Percentiles rank a stretch among this genome's conserved stretches.
phyloP scores from a whole-genome alignment of 2,888 invertebrate genomes.

The Leucophenga maculata region DNA sequence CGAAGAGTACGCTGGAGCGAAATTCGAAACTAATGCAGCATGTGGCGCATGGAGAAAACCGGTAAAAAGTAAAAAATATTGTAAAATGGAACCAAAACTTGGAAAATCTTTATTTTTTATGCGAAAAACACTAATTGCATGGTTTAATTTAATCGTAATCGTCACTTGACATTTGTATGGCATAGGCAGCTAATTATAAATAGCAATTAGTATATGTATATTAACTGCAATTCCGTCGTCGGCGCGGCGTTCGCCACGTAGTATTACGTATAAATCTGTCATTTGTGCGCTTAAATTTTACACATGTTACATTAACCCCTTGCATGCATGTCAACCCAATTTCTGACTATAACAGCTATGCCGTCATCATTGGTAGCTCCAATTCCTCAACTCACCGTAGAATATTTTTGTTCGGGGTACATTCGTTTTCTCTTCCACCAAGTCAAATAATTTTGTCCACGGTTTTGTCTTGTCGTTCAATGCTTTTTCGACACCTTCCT shows the following conservation, averaged over 20 bases:
- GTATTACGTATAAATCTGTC: constrained; percentile 19
- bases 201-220: constrained; percentile 30
- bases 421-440: constrained; percentile 81
- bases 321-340: constrained; percentile 23
- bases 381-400: constrained; percentile 79
- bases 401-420: constrained; percentile 84
- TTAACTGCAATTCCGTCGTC: background rate
- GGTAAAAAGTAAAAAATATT: background rate
- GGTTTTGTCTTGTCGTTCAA: constrained; percentile 81
- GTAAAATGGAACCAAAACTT: background rate
- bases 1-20: background rate
- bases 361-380: background rate
- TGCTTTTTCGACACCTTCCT: constrained; percentile 76
- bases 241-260: constrained; percentile 42
- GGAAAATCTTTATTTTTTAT: background rate
- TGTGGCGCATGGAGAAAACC: constrained; percentile 4
- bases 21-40: background rate
- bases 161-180: no score
- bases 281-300: background rate
- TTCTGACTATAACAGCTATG: background rate
- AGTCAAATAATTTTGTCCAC: constrained; percentile 80
- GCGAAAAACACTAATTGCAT: constrained; percentile 44
- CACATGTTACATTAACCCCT: constrained; percentile 24
- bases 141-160: background rate
- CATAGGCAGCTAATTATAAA: constrained; percentile 20